Percentiles rank a stretch among this genome's conserved stretches.
Conservation (phyloP, 2,113 vertebrate species). For the Reinhardtius hippoglossoides region DNA sequence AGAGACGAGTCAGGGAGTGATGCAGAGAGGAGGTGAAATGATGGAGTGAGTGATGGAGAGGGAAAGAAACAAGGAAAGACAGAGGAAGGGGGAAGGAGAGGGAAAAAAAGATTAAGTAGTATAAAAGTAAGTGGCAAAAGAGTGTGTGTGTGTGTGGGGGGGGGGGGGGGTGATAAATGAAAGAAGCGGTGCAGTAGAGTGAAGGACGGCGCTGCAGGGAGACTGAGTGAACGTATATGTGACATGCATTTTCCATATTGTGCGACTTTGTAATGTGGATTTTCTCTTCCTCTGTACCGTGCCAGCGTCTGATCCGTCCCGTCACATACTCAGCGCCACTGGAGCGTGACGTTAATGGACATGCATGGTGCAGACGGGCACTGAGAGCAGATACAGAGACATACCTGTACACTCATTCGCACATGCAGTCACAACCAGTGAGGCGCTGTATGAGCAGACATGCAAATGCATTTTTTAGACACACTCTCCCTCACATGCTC, state of each 20-base stretch:
- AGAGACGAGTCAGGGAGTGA: slow-evolving; percentile 48
- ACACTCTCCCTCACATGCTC: slow-evolving; percentile 4
- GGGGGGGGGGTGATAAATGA: slow-evolving; percentile 33
- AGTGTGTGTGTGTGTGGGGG: background rate
- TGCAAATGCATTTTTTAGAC: slow-evolving; percentile 27
- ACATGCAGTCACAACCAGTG: slow-evolving; percentile 22
- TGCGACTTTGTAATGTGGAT: slow-evolving; percentile 10
- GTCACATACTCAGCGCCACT: background rate
- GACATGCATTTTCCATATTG: slow-evolving; percentile 42
- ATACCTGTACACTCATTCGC: slow-evolving; percentile 1
- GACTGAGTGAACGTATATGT: slow-evolving; percentile 31
- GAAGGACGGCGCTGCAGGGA: slow-evolving; percentile 34
- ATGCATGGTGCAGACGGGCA: slow-evolving; percentile 17
- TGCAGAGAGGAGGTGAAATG: slow-evolving; percentile 59
- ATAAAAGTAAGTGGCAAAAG: slow-evolving; percentile 39
- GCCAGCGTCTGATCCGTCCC: slow-evolving; percentile 21
- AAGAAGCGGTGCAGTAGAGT: slow-evolving; percentile 27
- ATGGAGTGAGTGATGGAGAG: slow-evolving; percentile 70
- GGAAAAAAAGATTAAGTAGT: slow-evolving; percentile 1
- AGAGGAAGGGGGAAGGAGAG: slow-evolving; percentile 15
- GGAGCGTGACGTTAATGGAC: slow-evolving; percentile 56
- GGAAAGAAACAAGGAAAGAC: slow-evolving; percentile 38
- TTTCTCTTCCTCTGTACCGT: background rate
- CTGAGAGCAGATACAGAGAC: slow-evolving; percentile 16
- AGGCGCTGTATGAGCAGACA: slow-evolving; percentile 13